Percentiles rank a stretch among this genome's conserved stretches.
Conservation (phyloP, 2,113 vertebrate genomes). For the Madoqua kirkii region DNA sequence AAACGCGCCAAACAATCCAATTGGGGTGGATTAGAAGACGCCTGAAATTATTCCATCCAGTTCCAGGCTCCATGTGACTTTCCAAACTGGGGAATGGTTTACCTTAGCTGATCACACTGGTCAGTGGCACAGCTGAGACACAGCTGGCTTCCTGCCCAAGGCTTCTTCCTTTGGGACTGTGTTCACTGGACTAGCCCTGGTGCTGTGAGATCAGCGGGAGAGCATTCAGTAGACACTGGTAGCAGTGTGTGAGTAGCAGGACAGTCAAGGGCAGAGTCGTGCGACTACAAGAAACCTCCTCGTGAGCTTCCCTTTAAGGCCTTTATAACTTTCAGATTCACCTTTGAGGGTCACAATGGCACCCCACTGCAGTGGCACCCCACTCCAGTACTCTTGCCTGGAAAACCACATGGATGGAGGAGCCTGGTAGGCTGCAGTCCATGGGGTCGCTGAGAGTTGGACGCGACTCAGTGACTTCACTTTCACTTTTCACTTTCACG, state of each 20-base stretch:
- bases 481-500: no score
- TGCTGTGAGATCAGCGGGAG: accelerated
- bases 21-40: not conserved
- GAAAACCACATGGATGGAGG: no score
- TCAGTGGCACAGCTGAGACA: not conserved
- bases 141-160: not conserved
- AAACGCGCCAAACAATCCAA: not conserved
- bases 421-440: no score
- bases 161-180: not conserved
- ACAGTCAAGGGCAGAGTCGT: not conserved
- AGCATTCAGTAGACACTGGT: no score
- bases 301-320: not conserved
- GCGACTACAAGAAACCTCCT: accelerated
- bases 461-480: no score
- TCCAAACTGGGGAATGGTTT: not conserved
- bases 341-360: not conserved
- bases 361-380: no score
- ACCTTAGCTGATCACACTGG: not conserved
- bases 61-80: not conserved
- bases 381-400: no score
- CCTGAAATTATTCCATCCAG: not conserved
- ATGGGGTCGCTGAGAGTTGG: no score
- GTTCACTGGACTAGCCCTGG: not conserved
- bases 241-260: not conserved
- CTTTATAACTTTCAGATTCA: not conserved